A percentile compares a stretch with the other conserved stretches of the same genome.
phyloP scores from a whole-genome alignment of 2,888 invertebrate species.

The Pterostichus niger region DNA sequence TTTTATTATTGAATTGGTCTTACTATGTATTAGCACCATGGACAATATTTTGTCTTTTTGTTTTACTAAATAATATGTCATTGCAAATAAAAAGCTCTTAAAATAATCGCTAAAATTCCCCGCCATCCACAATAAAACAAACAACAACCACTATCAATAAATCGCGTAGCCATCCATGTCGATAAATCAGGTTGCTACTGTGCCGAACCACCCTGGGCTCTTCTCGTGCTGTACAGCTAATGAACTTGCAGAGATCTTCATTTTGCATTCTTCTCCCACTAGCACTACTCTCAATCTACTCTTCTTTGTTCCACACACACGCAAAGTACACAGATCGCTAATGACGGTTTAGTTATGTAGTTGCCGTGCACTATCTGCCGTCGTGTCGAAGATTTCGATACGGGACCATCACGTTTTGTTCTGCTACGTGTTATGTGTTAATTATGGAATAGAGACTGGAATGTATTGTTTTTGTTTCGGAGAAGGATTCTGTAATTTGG shows the following conservation, averaged over 20 bases:
- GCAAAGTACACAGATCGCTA: conserved; percentile 34
- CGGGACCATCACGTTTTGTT: conserved; percentile 61
- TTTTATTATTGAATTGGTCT: too few relatives aligned
- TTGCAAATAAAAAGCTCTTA: not conserved
- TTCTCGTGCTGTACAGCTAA: conserved; percentile 52
- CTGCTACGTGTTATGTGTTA: conserved; percentile 63
- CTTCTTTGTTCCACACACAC: conserved; percentile 8
- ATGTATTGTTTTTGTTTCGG: conserved; percentile 20
- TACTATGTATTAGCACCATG: too few relatives aligned
- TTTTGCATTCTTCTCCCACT: conserved; percentile 15
- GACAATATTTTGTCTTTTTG: too few relatives aligned
- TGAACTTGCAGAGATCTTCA: conserved; percentile 46
- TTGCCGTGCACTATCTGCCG: conserved; percentile 60
- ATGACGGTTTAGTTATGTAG: conserved; percentile 65
- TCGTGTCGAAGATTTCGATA: conserved; percentile 66
- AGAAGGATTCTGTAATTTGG: not conserved
- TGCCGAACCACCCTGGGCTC: conserved; percentile 54
- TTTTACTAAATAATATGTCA: too few relatives aligned
- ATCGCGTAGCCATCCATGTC: conserved; percentile 36
- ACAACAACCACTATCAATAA: conserved; percentile 47
- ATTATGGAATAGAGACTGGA: conserved; percentile 41
- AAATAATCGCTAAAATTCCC: not conserved
- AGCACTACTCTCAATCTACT: not conserved
- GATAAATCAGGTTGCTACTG: conserved; percentile 55
- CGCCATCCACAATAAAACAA: conserved; percentile 29